Conservation (phyloP, 2,113 vertebrate species). For the Sterna hirundo region DNA sequence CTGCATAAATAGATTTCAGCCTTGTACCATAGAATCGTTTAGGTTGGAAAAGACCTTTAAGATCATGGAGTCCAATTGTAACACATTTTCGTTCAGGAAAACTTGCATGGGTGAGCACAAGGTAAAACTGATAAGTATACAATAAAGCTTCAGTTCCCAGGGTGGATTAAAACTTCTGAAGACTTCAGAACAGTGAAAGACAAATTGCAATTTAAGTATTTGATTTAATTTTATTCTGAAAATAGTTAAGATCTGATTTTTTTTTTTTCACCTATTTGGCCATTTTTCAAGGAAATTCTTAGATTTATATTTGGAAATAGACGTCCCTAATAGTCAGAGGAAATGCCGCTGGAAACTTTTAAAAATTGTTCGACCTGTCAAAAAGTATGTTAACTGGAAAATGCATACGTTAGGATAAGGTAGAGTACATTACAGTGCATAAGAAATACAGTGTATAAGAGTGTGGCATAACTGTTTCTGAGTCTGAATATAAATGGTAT, state of each 20-base stretch:
- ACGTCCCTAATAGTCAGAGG: neutral
- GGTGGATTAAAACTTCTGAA: neutral
- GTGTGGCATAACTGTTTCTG: neutral
- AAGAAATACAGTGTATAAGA: neutral
- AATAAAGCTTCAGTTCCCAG: neutral
- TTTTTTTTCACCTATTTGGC: neutral
- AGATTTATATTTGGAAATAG: neutral
- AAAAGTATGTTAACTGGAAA: neutral
- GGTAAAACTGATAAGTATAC: neutral
- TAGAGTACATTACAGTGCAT: accelerated
- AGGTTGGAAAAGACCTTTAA: neutral
- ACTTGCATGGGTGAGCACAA: neutral
- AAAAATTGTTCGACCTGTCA: neutral
- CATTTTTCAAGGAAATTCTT: neutral
- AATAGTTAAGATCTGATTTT: neutral
- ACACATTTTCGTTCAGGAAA: neutral
- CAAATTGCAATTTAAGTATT: neutral
- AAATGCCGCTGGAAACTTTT: neutral
- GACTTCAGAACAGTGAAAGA: neutral
- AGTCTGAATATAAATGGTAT: neutral
- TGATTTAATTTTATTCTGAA: neutral
- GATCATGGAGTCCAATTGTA: neutral
- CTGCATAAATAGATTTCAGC: neutral
- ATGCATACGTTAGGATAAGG: neutral
- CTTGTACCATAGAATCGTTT: neutral